Evolutionary conservation across 2,888 invertebrate species (phyloP), one percentile per base, ranked within the genome.

Genomic region (Leptopilina myrica): DNA sequence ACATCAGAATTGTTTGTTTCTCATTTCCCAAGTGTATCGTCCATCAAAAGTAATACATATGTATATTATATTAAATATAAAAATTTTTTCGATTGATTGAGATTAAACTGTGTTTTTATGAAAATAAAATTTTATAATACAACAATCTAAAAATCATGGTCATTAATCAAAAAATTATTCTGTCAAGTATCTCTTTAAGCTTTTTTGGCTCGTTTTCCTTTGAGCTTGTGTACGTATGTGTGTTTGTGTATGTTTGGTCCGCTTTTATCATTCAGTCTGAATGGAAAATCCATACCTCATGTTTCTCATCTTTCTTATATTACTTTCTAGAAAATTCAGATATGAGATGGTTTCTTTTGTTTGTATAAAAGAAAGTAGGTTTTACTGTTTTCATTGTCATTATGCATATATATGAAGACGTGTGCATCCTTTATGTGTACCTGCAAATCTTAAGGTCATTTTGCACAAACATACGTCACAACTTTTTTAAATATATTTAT

Each of bases 321-420:
- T 67, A 26, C 15, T 76, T 40, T 78, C 43, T 49, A 76, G 46
- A 46, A 67, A 46, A 46, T 67, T 46, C 49, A 67, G 43, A 67
- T 49, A 20, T 67, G 67, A 67, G 46, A 49, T 62, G 62, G 15
- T 67, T 49, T 67, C 67, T 46, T 15, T 62, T 46, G 46, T 67
- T 49, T 46, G 15, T 49, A 43, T 15, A 67, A 49, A n/a, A 67
- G 67, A 67, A 67, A 67, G 46, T 67, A 20, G 46, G 15, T 67
- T 67, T 62, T 20, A 62, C 62, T 20, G 15, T 62, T 62, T 20
- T 62, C 62, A 62, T 62, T 62, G 62, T 62, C 20, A 20, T 33
- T 33, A 33, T 33, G 33, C 5, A 15, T 59, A 59, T 59, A 59
- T 59, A 49, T 49, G 49, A 11, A 49, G 49, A 62, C 20, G 20